Percentiles rank a stretch among this genome's conserved stretches.
These are phyloP conservation scores for Dioctria linearis DNA, from an alignment of 2,888 invertebrate genomes.

Conservation along the genomic window DNA sequence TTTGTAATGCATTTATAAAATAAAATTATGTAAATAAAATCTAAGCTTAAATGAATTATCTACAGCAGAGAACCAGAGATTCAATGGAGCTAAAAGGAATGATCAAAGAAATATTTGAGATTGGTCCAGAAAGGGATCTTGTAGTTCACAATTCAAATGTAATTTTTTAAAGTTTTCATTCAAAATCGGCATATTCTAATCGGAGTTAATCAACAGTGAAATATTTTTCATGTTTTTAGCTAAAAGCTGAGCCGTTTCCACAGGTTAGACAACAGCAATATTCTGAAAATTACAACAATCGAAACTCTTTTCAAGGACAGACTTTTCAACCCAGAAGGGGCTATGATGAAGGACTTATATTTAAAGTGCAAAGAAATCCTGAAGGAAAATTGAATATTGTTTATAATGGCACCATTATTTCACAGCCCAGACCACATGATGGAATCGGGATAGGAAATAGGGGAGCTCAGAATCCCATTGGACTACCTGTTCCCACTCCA, in stretches of 20 bases:
- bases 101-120: conserved; percentile 40
- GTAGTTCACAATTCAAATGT: conserved; percentile 24
- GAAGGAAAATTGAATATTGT: conserved; percentile 68
- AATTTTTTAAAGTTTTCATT: conserved; percentile 30
- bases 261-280: neutral
- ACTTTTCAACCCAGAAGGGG: neutral
- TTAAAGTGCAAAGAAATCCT: conserved; percentile 69
- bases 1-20: neutral
- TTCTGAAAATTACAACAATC: neutral
- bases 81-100: too few relatives aligned
- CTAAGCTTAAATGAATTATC: neutral
- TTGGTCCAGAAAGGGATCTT: neutral
- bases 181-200: conserved; percentile 24
- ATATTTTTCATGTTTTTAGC: conserved; percentile 35
- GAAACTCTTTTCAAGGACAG: neutral
- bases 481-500: neutral
- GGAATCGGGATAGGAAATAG: conserved; percentile 48
- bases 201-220: conserved; percentile 30
- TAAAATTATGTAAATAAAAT: neutral
- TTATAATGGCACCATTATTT: conserved; percentile 67
- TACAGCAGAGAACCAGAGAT: neutral
- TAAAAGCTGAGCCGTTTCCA: neutral
- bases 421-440: conserved; percentile 61
- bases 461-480: conserved; percentile 57
- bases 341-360: conserved; percentile 63